Percentiles rank a stretch among this genome's conserved stretches.
Evolutionary conservation across 2,113 vertebrate species (phyloP).

Genomic region (Hyaena hyaena): DNA sequence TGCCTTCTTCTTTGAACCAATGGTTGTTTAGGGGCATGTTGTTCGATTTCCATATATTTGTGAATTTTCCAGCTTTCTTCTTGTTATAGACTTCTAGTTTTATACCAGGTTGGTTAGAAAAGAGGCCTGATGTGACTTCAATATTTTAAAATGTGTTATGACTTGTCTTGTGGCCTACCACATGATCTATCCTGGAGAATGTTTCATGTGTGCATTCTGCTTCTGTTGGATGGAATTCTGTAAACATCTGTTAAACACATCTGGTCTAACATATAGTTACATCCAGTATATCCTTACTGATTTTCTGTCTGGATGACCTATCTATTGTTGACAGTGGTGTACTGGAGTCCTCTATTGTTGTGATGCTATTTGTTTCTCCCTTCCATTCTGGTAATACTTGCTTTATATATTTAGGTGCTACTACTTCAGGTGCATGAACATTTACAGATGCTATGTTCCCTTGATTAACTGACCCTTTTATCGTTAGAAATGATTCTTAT

Average conservation of each 20-base stretch:
- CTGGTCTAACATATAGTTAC: not conserved
- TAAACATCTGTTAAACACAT: not conserved
- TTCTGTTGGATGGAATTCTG: not conserved
- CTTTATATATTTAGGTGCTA: not conserved
- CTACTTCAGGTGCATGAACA: not conserved
- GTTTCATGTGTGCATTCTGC: not conserved
- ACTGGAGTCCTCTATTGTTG: not conserved
- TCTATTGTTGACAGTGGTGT: not conserved
- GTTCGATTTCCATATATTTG: not conserved
- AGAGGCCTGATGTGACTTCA: not conserved
- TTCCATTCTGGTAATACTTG: not conserved
- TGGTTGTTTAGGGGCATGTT: not conserved
- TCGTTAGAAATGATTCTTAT: not conserved
- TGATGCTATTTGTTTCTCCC: not conserved
- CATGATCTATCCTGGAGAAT: not conserved
- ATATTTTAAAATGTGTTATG: not conserved
- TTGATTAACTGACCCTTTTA: not conserved
- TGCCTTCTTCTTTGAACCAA: not conserved
- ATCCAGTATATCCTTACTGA: not conserved
- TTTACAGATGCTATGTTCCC: not conserved
- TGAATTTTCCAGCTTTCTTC: not conserved
- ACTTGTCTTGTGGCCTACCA: not conserved
- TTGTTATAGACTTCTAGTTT: not conserved
- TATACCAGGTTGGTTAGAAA: not conserved
- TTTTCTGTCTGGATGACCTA: not conserved